Conservation (phyloP, 2,113 vertebrate species). For the Aramus guarauna region DNA sequence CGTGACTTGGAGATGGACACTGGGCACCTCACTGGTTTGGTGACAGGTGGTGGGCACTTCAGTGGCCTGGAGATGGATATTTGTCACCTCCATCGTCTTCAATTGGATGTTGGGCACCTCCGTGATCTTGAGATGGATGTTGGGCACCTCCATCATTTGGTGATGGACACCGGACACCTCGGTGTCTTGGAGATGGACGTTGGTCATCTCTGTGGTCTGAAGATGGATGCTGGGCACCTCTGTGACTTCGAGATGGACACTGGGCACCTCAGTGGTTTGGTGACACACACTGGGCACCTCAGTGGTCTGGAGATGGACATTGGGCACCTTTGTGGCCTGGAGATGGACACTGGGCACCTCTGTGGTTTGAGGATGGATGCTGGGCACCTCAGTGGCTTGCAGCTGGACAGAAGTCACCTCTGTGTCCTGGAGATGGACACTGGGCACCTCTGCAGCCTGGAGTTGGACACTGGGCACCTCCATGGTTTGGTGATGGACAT, state of each 20-base stretch:
- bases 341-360: conserved; percentile 53
- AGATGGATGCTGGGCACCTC: not conserved
- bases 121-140: not conserved
- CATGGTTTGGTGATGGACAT: conserved; percentile 35
- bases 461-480: not conserved
- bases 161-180: not conserved
- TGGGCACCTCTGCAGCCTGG: not conserved
- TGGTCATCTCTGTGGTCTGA: not conserved
- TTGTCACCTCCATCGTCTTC: not conserved
- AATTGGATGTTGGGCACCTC: not conserved
- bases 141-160: not conserved
- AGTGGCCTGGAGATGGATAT: conserved; percentile 39
- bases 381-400: not conserved
- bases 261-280: not conserved
- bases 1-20: not conserved
- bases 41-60: not conserved
- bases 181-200: not conserved
- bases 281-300: not conserved
- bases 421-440: conserved; percentile 14
- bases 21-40: not conserved
- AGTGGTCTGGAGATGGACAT: not conserved
- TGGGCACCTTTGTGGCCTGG: not conserved
- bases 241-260: not conserved
- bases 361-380: not conserved
- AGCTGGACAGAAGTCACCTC: conserved; percentile 32